phyloP scores from a whole-genome alignment of 2,888 invertebrate genomes.

The Melieria crassipennis region DNA sequence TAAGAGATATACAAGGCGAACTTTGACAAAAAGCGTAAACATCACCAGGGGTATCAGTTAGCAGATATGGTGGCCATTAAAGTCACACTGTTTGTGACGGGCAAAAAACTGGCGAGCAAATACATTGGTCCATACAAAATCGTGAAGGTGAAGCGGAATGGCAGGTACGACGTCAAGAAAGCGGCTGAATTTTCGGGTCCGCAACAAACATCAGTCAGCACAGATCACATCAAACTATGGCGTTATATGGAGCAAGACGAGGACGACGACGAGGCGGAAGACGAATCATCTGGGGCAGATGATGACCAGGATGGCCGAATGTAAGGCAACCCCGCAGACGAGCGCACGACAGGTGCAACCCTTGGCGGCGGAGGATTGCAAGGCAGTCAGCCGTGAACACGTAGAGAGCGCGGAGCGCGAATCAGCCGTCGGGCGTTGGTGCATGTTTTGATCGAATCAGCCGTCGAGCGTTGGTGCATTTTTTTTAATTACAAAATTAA shows the following conservation, averaged over 20 bases:
- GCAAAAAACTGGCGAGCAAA: constrained; percentile 8
- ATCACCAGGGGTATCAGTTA: constrained; percentile 27
- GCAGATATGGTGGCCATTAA: constrained; percentile 18
- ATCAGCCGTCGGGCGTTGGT: too few relatives aligned
- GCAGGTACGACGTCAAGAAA: constrained; percentile 12
- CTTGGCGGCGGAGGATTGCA: too few relatives aligned
- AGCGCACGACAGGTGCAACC: too few relatives aligned
- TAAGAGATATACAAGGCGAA: constrained; percentile 35
- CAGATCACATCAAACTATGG: constrained; percentile 35
- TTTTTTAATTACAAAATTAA: too few relatives aligned
- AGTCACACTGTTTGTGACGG: constrained; percentile 6
- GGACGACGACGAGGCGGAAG: constrained; percentile 2
- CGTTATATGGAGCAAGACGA: background rate
- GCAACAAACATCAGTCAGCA: constrained; percentile 23
- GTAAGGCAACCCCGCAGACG: constrained; percentile 10
- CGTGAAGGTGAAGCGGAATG: constrained; percentile 2
- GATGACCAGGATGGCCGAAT: constrained; percentile 26
- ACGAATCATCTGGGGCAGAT: constrained; percentile 17
- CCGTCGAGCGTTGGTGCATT: too few relatives aligned
- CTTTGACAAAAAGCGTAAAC: constrained; percentile 35
- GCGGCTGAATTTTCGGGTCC: constrained; percentile 25
- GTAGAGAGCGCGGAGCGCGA: too few relatives aligned
- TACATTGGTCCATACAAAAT: constrained; percentile 14
- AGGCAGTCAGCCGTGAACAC: too few relatives aligned
- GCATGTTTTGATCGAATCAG: too few relatives aligned